These are phyloP conservation scores for Tragelaphus oryx DNA, from an alignment of 2,797 vertebrate species.

Conservation along the genomic window DNA sequence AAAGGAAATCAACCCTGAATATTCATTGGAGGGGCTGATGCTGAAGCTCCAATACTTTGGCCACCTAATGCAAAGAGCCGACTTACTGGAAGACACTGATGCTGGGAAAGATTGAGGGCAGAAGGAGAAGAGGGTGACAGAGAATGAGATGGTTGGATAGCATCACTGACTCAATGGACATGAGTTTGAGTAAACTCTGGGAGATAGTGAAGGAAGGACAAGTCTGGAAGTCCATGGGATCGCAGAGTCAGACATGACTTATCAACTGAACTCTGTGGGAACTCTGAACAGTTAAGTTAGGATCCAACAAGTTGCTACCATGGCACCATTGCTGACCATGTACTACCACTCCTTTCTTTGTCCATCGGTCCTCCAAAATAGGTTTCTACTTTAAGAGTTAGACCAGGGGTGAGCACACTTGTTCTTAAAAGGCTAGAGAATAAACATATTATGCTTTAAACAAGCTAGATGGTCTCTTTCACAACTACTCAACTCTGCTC, in stretches of 20 bases:
- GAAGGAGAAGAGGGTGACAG: neutral
- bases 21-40: neutral
- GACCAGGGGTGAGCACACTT: neutral
- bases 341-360: neutral
- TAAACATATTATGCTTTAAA: neutral
- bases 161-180: neutral
- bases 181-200: neutral
- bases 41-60: neutral
- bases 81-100: neutral
- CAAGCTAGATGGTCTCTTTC: neutral
- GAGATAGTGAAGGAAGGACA: neutral
- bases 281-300: neutral
- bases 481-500: neutral
- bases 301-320: neutral
- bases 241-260: accelerated
- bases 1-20: neutral
- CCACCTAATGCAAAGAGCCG: neutral
- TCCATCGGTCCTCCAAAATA: neutral
- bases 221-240: neutral
- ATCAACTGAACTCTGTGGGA: neutral
- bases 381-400: neutral
- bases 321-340: neutral
- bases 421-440: neutral
- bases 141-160: neutral
- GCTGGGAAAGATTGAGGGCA: neutral